phyloP scores from a whole-genome alignment of 1,140 invertebrate genomes.

The Battus philenor region DNA sequence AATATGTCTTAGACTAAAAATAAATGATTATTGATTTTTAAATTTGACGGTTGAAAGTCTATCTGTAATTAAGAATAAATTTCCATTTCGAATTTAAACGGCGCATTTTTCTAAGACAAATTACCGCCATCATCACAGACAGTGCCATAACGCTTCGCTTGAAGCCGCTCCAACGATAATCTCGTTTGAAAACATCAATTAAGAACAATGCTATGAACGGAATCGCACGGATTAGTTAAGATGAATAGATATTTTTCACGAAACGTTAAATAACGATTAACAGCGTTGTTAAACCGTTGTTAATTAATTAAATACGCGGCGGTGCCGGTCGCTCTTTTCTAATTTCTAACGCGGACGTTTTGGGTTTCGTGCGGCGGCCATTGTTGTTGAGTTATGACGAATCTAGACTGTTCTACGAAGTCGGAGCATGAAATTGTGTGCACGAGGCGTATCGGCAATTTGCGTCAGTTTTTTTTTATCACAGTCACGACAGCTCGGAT shows the following conservation, averaged over 20 bases:
- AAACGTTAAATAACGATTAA: conserved; percentile 45
- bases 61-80: no score
- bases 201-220: conserved; percentile 39
- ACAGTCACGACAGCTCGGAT: conserved; percentile 70
- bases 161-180: conserved; percentile 29
- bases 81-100: no score
- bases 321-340: conserved; percentile 27
- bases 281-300: conserved; percentile 20
- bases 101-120: no score
- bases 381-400: conserved; percentile 53
- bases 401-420: conserved; percentile 61
- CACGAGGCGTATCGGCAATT: conserved; percentile 73
- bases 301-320: conserved; percentile 38
- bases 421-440: conserved; percentile 71
- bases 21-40: no score
- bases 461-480: conserved; percentile 72
- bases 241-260: conserved; percentile 30
- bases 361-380: conserved; percentile 30
- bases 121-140: conserved; percentile 31
- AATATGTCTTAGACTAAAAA: no score
- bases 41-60: no score
- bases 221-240: conserved; percentile 16
- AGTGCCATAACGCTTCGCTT: conserved; percentile 29
- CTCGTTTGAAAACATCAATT: conserved; percentile 42
- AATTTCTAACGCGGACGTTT: conserved; percentile 24